phyloP scores from a whole-genome alignment of 2,888 invertebrate genomes.

The Caenorhabditis japonica region DNA sequence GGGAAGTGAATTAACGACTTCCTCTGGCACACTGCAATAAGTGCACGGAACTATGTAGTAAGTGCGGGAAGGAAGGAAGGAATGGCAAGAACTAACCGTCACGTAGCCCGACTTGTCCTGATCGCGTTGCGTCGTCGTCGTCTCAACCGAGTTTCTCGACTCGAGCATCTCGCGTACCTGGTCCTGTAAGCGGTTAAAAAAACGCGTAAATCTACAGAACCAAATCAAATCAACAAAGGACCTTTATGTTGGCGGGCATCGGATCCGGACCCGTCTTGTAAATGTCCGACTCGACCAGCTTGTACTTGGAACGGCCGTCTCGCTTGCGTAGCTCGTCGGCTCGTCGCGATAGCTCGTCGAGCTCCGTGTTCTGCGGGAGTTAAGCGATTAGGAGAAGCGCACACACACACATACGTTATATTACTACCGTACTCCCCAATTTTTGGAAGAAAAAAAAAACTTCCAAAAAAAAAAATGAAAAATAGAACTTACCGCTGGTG shows the following conservation, averaged over 20 bases:
- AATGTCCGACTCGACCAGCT: constrained; percentile 69
- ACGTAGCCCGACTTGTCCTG: constrained; percentile 72
- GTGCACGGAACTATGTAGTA: neutral
- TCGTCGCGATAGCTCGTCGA: constrained; percentile 70
- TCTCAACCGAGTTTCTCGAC: constrained; percentile 69
- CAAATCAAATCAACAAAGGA: no score
- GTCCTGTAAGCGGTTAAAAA: constrained; percentile 56
- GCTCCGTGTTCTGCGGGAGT: constrained; percentile 68
- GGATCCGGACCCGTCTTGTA: constrained; percentile 72
- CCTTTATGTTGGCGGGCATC: constrained; percentile 68
- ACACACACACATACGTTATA: neutral
- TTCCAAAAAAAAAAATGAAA: constrained; percentile 14
- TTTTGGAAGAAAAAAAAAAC: constrained; percentile 2
- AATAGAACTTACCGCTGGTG: constrained; percentile 67
- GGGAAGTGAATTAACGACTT: neutral
- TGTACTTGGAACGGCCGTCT: constrained; percentile 65
- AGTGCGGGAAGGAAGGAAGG: neutral
- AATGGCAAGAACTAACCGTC: constrained; percentile 63
- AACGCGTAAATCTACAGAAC: neutral
- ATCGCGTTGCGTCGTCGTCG: constrained; percentile 56
- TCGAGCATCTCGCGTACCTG: constrained; percentile 67
- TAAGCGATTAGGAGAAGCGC: constrained; percentile 8
- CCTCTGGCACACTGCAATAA: constrained; percentile 6
- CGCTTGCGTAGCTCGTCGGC: constrained; percentile 67
- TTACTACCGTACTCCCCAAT: constrained; percentile 27